phyloP scores from a whole-genome alignment of 2,797 vertebrate genomes.

The Helicolenus hilgendorfi region DNA sequence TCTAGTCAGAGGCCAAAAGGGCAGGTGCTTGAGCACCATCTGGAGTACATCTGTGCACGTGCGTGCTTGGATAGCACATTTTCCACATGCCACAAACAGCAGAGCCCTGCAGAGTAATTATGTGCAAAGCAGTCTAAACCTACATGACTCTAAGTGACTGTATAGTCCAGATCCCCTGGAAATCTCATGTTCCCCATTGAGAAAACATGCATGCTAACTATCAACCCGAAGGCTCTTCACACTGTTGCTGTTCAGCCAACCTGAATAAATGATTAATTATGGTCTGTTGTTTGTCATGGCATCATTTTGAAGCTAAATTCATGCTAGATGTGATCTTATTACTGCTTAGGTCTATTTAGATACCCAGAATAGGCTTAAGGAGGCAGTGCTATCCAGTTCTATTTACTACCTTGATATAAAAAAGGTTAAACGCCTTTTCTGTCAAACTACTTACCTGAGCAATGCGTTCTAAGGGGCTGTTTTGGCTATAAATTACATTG shows the following conservation, averaged over 20 bases:
- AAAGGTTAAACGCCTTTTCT: background rate
- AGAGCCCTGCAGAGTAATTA: background rate
- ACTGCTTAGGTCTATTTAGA: background rate
- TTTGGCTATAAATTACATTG: background rate
- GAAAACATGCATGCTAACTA: background rate
- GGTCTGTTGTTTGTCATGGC: background rate
- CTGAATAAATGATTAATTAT: background rate
- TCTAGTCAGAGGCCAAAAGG: too few relatives aligned
- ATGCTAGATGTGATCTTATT: background rate
- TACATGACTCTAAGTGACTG: background rate
- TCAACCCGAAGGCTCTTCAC: background rate
- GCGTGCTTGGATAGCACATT: background rate
- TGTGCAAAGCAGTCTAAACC: background rate
- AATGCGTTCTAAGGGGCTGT: background rate
- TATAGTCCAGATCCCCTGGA: background rate
- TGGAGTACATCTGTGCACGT: too few relatives aligned
- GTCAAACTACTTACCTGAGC: background rate
- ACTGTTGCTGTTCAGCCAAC: background rate
- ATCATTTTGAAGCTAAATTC: background rate
- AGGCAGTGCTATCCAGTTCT: background rate
- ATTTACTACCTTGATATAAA: background rate
- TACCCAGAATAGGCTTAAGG: background rate
- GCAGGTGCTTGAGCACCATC: too few relatives aligned
- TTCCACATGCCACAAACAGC: background rate
- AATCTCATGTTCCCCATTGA: background rate